phyloP scores from a whole-genome alignment of 2,797 vertebrate genomes.

The Sebastolobus altivelis region DNA sequence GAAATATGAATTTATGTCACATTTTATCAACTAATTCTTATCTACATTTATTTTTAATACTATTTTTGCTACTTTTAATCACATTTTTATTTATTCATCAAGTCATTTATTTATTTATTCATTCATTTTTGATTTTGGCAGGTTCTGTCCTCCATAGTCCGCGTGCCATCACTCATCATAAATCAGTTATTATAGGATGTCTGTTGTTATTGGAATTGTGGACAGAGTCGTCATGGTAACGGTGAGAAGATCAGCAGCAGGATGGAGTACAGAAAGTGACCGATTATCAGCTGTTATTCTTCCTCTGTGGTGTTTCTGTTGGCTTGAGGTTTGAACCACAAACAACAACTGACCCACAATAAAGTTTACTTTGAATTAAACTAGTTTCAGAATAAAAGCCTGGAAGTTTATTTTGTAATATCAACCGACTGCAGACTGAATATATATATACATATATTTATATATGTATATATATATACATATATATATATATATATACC shows the following conservation, averaged over 20 bases:
- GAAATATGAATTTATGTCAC: no score
- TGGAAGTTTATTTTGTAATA: not conserved
- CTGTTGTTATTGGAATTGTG: not conserved
- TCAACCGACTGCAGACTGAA: not conserved
- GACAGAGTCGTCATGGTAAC: not conserved
- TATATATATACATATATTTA: not conserved
- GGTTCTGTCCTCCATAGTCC: not conserved
- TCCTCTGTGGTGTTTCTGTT: constrained; percentile 30
- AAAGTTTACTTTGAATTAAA: not conserved
- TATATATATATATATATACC: not conserved
- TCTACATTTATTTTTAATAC: no score
- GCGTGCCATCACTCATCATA: not conserved
- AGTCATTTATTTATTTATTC: no score
- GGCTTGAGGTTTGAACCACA: not conserved
- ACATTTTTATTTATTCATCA: no score
- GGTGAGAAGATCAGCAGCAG: not conserved
- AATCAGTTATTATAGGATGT: not conserved
- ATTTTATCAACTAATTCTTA: no score
- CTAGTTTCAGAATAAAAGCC: not conserved
- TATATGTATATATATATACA: not conserved
- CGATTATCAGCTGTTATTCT: constrained; percentile 1
- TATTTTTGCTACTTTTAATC: no score
- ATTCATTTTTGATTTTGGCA: no score
- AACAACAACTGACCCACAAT: not conserved
- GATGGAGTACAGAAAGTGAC: not conserved